Percentiles rank a stretch among this genome's conserved stretches.
These are phyloP conservation scores for Lithobius niger DNA, from an alignment of 1,140 invertebrate species.

Conservation along the genomic window DNA sequence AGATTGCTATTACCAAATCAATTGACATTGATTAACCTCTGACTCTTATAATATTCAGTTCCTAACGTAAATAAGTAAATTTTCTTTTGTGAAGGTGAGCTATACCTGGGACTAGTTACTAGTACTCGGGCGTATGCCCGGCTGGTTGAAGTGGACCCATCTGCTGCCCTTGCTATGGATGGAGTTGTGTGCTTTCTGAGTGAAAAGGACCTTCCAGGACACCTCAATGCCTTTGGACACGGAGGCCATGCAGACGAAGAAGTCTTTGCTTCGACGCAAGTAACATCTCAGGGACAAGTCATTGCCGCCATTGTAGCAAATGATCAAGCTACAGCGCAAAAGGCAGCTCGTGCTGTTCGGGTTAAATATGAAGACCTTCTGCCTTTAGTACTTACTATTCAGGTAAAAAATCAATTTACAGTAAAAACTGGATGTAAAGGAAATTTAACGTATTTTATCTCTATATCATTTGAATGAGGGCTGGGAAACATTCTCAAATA, in stretches of 20 bases:
- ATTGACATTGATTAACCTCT: background rate
- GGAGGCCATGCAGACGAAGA: slow-evolving; percentile 60
- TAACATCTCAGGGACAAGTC: slow-evolving; percentile 54
- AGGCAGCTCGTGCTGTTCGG: slow-evolving; percentile 54
- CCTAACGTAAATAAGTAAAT: background rate
- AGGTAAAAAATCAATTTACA: slow-evolving; percentile 33
- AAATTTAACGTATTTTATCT: no score
- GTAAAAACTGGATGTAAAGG: no score
- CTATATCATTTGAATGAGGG: no score
- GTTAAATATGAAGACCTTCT: slow-evolving; percentile 57
- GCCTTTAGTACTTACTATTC: slow-evolving; percentile 66
- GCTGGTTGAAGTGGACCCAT: slow-evolving; percentile 56
- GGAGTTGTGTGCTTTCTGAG: slow-evolving; percentile 62
- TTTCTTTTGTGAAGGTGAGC: slow-evolving; percentile 35
- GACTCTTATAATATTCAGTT: background rate
- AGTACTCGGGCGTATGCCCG: slow-evolving; percentile 67
- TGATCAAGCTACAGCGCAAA: slow-evolving; percentile 54
- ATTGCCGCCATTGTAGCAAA: slow-evolving; percentile 61
- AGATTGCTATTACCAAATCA: background rate
- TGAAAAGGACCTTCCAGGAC: slow-evolving; percentile 38
- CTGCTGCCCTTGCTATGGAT: slow-evolving; percentile 49
- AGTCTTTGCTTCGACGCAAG: slow-evolving; percentile 51
- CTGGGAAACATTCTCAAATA: no score
- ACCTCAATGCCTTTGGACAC: slow-evolving; percentile 48
- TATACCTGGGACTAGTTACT: slow-evolving; percentile 60